Conservation (phyloP, 2,113 vertebrate species). For the Mugil cephalus region DNA sequence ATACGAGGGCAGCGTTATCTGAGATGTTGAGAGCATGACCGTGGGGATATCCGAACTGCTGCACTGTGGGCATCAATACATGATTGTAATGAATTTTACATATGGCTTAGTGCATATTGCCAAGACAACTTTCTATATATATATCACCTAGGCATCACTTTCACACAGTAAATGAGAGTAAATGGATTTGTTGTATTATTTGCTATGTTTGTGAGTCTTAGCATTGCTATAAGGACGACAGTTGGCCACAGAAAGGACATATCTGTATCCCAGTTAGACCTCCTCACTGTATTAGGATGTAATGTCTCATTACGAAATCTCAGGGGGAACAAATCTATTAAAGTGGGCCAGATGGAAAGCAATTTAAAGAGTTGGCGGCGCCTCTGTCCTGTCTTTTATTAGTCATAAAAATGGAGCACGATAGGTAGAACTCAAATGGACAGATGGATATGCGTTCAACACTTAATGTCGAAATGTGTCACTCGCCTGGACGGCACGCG, state of each 20-base stretch:
- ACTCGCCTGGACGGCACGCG: slow-evolving; percentile 21
- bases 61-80: slow-evolving; percentile 1
- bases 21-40: slow-evolving; percentile 1
- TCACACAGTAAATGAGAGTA: not conserved
- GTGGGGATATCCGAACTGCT: slow-evolving; percentile 10
- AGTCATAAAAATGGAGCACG: slow-evolving; percentile 46
- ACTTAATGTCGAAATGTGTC: slow-evolving; percentile 33
- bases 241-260: not conserved
- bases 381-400: slow-evolving; percentile 59
- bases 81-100: slow-evolving; percentile 3
- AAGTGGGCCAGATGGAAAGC: slow-evolving; percentile 73
- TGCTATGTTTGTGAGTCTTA: not conserved
- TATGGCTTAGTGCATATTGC: not conserved
- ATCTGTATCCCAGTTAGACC: slow-evolving; percentile 32
- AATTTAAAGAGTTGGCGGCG: slow-evolving; percentile 53
- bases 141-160: not conserved
- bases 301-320: slow-evolving; percentile 60
- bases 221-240: slow-evolving; percentile 11
- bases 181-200: not conserved
- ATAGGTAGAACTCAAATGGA: slow-evolving; percentile 25
- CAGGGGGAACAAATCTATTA: slow-evolving; percentile 54
- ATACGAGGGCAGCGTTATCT: slow-evolving; percentile 33
- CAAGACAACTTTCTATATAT: not conserved
- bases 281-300: slow-evolving; percentile 33
- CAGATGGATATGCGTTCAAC: slow-evolving; percentile 48